These are phyloP conservation scores for Halcyon chelicuti DNA, from an alignment of 2,797 vertebrate species.

Conservation along the genomic window DNA sequence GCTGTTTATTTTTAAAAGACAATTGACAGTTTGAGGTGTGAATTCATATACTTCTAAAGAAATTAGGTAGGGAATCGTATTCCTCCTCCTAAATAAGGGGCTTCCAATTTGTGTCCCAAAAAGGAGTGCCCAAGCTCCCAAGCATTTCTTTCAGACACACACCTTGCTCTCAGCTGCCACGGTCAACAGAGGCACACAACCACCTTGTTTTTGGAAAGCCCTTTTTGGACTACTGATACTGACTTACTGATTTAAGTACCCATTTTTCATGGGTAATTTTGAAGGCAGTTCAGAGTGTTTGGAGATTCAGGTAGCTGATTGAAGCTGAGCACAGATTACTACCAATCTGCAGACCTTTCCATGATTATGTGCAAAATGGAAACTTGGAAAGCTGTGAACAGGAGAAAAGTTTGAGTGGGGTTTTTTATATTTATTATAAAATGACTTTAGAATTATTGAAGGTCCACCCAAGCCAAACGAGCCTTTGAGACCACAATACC, in stretches of 20 bases:
- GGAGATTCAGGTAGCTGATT: neutral
- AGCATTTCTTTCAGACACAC: neutral
- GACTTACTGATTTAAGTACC: neutral
- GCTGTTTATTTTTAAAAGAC: neutral
- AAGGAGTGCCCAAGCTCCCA: neutral
- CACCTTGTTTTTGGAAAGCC: neutral
- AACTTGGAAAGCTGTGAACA: neutral
- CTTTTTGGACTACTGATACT: neutral
- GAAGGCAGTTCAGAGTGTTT: neutral
- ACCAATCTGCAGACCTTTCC: neutral
- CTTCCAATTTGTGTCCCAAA: neutral
- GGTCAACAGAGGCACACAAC: rapidly evolving
- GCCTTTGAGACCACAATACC: neutral
- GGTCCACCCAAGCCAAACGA: neutral
- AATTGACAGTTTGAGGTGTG: neutral
- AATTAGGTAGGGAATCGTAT: neutral
- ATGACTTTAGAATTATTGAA: neutral
- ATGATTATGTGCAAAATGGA: neutral
- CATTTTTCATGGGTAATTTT: neutral
- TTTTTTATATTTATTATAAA: neutral
- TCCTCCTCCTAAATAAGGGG: neutral
- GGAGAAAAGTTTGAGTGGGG: neutral
- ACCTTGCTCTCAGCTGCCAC: neutral
- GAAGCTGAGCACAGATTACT: neutral
- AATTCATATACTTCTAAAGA: neutral